Evolutionary conservation across 1,140 invertebrate genomes (phyloP).

Genomic region (Araneus ventricosus): DNA sequence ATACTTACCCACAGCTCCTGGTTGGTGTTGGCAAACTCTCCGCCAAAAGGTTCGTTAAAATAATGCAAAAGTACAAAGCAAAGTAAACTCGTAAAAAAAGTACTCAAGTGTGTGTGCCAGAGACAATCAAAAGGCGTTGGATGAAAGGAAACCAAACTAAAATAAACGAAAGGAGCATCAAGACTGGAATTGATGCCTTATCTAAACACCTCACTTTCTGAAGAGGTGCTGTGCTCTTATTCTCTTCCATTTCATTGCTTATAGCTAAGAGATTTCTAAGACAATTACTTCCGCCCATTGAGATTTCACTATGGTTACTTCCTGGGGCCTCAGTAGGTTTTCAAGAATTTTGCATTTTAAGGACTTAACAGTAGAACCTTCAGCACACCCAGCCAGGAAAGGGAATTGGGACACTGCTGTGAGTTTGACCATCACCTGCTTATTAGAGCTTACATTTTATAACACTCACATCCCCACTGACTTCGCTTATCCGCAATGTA

Average conservation of each 20-base stretch:
- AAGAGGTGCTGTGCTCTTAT: constrained; percentile 59
- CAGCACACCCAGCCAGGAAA: neutral
- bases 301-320: constrained; percentile 74
- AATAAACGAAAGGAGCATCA: constrained; percentile 69
- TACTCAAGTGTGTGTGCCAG: constrained; percentile 55
- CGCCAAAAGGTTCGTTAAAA: constrained; percentile 51
- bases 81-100: constrained; percentile 21
- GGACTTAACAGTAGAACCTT: constrained; percentile 60
- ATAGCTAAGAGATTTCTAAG: constrained; percentile 75
- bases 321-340: constrained; percentile 74
- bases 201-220: neutral
- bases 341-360: constrained; percentile 74
- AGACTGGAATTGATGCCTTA: constrained; percentile 74
- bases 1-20: constrained; percentile 63
- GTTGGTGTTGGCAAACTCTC: constrained; percentile 56
- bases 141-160: constrained; percentile 38
- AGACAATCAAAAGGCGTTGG: constrained; percentile 71
- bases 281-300: constrained; percentile 75
- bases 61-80: constrained; percentile 61
- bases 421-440: constrained; percentile 36
- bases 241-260: constrained; percentile 75
- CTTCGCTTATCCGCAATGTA: constrained; percentile 10
- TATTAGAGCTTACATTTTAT: constrained; percentile 41
- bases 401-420: constrained; percentile 3
- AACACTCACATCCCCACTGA: constrained; percentile 31